A percentile compares a stretch with the other conserved stretches of the same genome.
These are phyloP conservation scores for Geotrupes spiniger DNA, from an alignment of 2,888 invertebrate species.

Conservation along the genomic window DNA sequence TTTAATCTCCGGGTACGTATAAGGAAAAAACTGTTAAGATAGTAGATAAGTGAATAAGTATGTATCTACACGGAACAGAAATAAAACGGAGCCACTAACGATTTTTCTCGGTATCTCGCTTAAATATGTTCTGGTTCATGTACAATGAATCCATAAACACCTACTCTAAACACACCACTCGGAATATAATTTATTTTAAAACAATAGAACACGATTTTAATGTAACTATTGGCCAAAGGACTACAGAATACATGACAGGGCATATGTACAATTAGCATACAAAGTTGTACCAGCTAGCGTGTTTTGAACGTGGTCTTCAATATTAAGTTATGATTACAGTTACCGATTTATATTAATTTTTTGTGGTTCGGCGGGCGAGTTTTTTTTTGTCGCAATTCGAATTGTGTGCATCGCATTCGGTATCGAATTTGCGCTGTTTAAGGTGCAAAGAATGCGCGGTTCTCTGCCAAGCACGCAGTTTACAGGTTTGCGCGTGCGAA, in stretches of 20 bases:
- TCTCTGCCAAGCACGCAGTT: slow-evolving; percentile 21
- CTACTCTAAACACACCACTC: slow-evolving; percentile 39
- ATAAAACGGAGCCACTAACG: slow-evolving; percentile 13
- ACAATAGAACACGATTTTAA: slow-evolving; percentile 51
- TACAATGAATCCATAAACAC: slow-evolving; percentile 47
- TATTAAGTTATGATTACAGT: slow-evolving; percentile 19
- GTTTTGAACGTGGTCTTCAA: slow-evolving; percentile 14
- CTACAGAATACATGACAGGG: slow-evolving; percentile 50
- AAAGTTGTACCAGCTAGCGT: slow-evolving; percentile 39
- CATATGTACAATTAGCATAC: slow-evolving; percentile 51
- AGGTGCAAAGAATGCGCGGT: slow-evolving; percentile 23
- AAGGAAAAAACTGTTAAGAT: slow-evolving; percentile 17
- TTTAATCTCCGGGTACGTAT: neutral
- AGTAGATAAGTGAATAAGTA: slow-evolving; percentile 19
- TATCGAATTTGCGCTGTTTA: slow-evolving; percentile 19
- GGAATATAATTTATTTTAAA: slow-evolving; percentile 50
- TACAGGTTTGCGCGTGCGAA: slow-evolving; percentile 21
- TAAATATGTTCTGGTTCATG: slow-evolving; percentile 35
- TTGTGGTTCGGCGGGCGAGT: neutral
- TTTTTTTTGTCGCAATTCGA: neutral
- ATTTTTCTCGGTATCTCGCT: slow-evolving; percentile 19
- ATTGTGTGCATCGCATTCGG: slow-evolving; percentile 2
- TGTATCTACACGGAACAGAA: slow-evolving; percentile 21
- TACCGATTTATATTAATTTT: neutral
- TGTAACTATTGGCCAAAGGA: slow-evolving; percentile 48